A percentile compares a stretch with the other conserved stretches of the same genome.
These are phyloP conservation scores for Drosophila glabriapex DNA, from an alignment of 2,888 invertebrate species.

Conservation along the genomic window DNA sequence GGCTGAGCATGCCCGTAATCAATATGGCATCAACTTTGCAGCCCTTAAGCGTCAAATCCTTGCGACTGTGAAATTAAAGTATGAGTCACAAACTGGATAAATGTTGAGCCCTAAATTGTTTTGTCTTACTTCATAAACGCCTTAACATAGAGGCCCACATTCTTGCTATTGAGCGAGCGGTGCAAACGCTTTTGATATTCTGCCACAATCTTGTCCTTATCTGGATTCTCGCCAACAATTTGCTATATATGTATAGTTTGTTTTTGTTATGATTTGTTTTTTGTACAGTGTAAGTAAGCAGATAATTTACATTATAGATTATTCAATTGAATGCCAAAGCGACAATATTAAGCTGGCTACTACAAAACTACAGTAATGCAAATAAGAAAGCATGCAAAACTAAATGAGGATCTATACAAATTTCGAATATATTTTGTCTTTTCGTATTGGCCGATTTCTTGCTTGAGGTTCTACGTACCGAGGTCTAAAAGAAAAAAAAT, in stretches of 20 bases:
- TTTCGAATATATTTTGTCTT: conserved; percentile 25
- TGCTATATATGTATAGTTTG: conserved; percentile 84
- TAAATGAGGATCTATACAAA: conserved; percentile 9
- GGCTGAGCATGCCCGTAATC: conserved; percentile 92
- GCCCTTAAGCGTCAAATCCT: conserved; percentile 89
- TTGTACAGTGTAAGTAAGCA: conserved; percentile 45
- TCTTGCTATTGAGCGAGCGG: conserved; percentile 91
- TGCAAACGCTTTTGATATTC: conserved; percentile 92
- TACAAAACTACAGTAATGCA: conserved; percentile 45
- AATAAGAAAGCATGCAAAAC: conserved; percentile 39
- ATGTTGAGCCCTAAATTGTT: not conserved
- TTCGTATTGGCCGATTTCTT: conserved; percentile 54
- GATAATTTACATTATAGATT: conserved; percentile 44
- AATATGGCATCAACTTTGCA: conserved; percentile 92
- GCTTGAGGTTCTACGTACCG: conserved; percentile 58
- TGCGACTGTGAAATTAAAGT: conserved; percentile 87
- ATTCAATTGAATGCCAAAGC: not conserved
- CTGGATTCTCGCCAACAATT: conserved; percentile 88
- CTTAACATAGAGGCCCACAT: conserved; percentile 92
- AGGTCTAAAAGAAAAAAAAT: conserved; percentile 60
- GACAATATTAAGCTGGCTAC: conserved; percentile 13
- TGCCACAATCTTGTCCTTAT: conserved; percentile 90
- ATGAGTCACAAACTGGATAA: not conserved
- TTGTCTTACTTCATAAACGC: conserved; percentile 91
- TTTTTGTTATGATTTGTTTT: conserved; percentile 28